phyloP scores from a whole-genome alignment of 2,888 invertebrate species.

The Thyatira batis region DNA sequence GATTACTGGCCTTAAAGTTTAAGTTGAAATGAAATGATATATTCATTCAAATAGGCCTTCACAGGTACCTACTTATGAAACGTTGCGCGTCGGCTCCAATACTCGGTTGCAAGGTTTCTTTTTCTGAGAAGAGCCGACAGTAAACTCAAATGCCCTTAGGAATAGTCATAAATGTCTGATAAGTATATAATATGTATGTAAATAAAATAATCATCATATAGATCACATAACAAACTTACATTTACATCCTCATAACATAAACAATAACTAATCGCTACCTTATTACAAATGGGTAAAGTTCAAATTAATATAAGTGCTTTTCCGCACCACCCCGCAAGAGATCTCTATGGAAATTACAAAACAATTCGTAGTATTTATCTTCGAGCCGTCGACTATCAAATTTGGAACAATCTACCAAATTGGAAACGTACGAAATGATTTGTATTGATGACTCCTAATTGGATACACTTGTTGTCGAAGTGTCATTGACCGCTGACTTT shows the following conservation, averaged over 20 bases:
- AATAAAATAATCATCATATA: too few relatives aligned
- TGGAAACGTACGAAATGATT: conserved; percentile 33
- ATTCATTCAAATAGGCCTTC: too few relatives aligned
- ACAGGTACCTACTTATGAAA: too few relatives aligned
- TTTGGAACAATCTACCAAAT: conserved; percentile 35
- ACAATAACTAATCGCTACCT: not conserved
- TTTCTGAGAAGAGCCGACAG: too few relatives aligned
- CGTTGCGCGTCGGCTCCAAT: too few relatives aligned
- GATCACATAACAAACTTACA: not conserved
- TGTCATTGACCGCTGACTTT: not conserved
- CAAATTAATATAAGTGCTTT: conserved; percentile 5
- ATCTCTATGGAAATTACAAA: conserved; percentile 19
- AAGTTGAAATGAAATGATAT: too few relatives aligned
- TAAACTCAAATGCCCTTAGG: too few relatives aligned
- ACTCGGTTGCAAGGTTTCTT: too few relatives aligned
- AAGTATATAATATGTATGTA: too few relatives aligned
- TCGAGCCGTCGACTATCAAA: conserved; percentile 22
- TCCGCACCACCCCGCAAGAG: conserved; percentile 5
- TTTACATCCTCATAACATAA: not conserved
- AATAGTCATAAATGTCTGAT: too few relatives aligned
- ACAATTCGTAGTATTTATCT: conserved; percentile 32
- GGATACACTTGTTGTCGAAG: conserved; percentile 7
- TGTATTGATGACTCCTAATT: conserved; percentile 14
- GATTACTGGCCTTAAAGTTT: too few relatives aligned
- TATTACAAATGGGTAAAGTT: conserved; percentile 5